A percentile compares a stretch with the other conserved stretches of the same genome.
These are phyloP conservation scores for Myopa testacea DNA, from an alignment of 2,888 invertebrate species.

Conservation along the genomic window DNA sequence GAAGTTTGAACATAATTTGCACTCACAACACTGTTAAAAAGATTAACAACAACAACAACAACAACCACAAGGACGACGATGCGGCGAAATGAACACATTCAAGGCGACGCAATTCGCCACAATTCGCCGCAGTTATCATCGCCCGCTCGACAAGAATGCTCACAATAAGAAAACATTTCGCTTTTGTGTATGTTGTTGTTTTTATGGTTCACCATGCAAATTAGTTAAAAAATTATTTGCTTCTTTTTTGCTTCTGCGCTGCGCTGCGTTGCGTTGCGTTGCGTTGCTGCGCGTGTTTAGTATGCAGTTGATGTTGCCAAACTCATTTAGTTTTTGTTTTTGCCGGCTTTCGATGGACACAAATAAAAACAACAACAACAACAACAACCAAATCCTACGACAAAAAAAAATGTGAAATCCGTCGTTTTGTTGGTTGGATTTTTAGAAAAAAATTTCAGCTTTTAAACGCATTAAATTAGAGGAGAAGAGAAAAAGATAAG, in stretches of 20 bases:
- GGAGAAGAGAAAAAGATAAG: background rate
- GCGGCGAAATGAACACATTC: slow-evolving; percentile 6
- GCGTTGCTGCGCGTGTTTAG: background rate
- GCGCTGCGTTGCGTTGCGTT: background rate
- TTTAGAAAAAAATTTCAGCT: slow-evolving; percentile 17
- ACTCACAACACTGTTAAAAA: background rate
- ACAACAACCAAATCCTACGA: background rate
- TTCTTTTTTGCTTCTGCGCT: background rate
- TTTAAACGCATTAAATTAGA: slow-evolving; percentile 8
- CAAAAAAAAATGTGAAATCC: background rate
- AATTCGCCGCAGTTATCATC: background rate
- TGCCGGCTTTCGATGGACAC: background rate
- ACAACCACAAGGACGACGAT: background rate
- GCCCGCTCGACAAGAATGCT: slow-evolving; percentile 17
- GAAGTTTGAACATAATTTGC: too few relatives aligned
- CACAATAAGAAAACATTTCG: background rate
- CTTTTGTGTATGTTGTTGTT: slow-evolving; percentile 4
- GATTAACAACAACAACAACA: background rate
- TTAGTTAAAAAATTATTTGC: slow-evolving; percentile 9
- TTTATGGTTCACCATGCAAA: slow-evolving; percentile 12
- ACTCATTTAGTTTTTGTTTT: background rate
- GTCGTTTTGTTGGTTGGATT: slow-evolving; percentile 10
- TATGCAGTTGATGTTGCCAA: slow-evolving; percentile 31
- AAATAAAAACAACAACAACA: slow-evolving; percentile 4
- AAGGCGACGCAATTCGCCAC: background rate